Base-by-base conservation (phyloP, 2,113 vertebrate genomes). In the Archocentrus centrarchus region DNA sequence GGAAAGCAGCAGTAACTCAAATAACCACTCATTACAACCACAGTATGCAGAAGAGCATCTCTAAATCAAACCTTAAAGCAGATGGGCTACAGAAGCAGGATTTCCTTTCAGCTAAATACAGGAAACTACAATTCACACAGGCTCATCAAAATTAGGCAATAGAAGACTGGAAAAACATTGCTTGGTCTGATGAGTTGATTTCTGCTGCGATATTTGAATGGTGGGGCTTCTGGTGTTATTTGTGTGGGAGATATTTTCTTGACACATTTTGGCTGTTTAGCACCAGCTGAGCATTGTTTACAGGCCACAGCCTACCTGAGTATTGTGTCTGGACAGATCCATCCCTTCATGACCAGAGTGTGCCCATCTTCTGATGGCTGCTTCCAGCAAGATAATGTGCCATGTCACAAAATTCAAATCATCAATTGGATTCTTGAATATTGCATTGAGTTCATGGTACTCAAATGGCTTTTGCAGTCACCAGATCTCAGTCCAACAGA, bases 21-120 rank as follows among this genome's bases (percentile, higher is more conserved):
- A 39, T 39, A 39, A 39, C 37, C 37, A 39, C 37, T 39, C 8
- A 39, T 39, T 39, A 10, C 37, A 39, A 10, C 3, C 0, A 68
- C 47, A 41, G 41, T 68, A 68, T 68, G 22, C 41, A 47, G 64
- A 18, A 47, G 64, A 68, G 41, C 27, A 11, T 68, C 24, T 47
- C 64, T 68, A 8, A 47, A 68, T 30, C 9, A 11, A 18, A 47
- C 14, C 64, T 18, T 30, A 22, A 68, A 68, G 22, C 64, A 68
- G 41, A 68, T 47, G 22, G 64, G 64, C 15, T 1, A 24, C 63
- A 47, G 63, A 68, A 17, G 22, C 0, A 47, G 1, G 0, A 39
- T 68, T 68, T 47, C 63, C 63, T 68, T 39, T 47, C 39, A 68
- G 37, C 37, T 39, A 39, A 39, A 39, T 39, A 39, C 37, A 39